phyloP scores from a whole-genome alignment of 2,797 vertebrate genomes.

The Gallinago solitaria region DNA sequence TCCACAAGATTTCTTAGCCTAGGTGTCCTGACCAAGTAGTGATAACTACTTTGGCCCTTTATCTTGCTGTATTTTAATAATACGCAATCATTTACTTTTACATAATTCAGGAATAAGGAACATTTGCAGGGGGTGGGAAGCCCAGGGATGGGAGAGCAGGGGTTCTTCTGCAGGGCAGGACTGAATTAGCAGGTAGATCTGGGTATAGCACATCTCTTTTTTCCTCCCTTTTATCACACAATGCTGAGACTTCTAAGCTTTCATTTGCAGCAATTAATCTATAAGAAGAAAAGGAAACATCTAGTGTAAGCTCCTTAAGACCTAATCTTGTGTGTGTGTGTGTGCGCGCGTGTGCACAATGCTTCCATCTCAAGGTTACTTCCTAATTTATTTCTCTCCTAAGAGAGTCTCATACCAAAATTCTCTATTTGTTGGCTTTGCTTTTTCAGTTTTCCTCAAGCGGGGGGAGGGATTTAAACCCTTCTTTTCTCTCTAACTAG shows the following conservation, averaged over 20 bases:
- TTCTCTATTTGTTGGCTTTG: conserved; percentile 42
- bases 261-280: conserved; percentile 28
- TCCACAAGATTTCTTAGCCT: background rate
- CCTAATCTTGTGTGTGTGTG: conserved; percentile 23
- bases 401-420: conserved; percentile 37
- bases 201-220: background rate
- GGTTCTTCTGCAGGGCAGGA: background rate
- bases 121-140: background rate
- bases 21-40: background rate
- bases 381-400: conserved; percentile 47
- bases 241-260: conserved; percentile 13
- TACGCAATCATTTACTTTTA: background rate
- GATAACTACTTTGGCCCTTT: background rate
- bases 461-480: conserved; percentile 42
- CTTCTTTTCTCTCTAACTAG: conserved; percentile 77
- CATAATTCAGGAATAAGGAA: background rate
- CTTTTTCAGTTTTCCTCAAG: conserved; percentile 41
- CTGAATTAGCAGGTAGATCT: background rate
- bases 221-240: background rate
- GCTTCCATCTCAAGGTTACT: conserved; percentile 44
- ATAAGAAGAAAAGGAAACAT: conserved; percentile 20
- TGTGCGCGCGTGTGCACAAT: background rate
- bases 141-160: background rate
- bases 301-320: conserved; percentile 60
- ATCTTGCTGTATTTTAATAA: background rate